Base-by-base conservation (phyloP, 2,797 vertebrate species). In the Danio choprae region DNA sequence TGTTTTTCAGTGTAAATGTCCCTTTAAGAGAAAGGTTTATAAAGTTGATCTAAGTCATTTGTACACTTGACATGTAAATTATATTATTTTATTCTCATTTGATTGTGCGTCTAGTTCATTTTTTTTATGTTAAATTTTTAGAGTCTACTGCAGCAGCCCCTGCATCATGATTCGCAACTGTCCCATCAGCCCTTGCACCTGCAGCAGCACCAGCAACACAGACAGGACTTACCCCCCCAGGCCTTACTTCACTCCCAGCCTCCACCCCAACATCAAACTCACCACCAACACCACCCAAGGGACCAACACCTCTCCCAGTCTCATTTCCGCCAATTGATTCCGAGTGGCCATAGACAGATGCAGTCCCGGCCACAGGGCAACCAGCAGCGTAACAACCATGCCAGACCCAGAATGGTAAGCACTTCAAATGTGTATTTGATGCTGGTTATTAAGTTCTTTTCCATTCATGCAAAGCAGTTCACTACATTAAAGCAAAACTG, bases 251-350 rank as follows among this genome's bases (percentile, higher is more conserved):
- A 93, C 73, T 91, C 88, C 7, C 91, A 89, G 10, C 90, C 93
- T 20, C 89, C 90, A 9, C 95, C 91, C 56, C 95, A 92, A 36
- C 94, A 91, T 4, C 87, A 79, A 79, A 81, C 91, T 77, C 86
- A 85, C 51, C 89, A 85, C 74, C 92, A 88, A 72, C 84, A 89
- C 79, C 92, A 90, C 58, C 82, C 87, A 1, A 92, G 93, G n/a
- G 94, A 95, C 7, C 96, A 94, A 0, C 94, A 95, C 79, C 93
- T 96, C 81, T 91, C 93, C 70, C 96, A 96, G 82, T 94, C 94
- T n/a, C 95, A 90, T 83, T 98, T 97, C 91, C 93, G 96, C 88
- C 94, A 97, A 67, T 95, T 95, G 1, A 84, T 92, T 36, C 97
- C 95, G 73, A 83, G 93, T 64, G 85, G 94, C 0, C 96, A 94